Conservation (phyloP, 2,113 vertebrate genomes). For the Poeciliopsis prolifica region DNA sequence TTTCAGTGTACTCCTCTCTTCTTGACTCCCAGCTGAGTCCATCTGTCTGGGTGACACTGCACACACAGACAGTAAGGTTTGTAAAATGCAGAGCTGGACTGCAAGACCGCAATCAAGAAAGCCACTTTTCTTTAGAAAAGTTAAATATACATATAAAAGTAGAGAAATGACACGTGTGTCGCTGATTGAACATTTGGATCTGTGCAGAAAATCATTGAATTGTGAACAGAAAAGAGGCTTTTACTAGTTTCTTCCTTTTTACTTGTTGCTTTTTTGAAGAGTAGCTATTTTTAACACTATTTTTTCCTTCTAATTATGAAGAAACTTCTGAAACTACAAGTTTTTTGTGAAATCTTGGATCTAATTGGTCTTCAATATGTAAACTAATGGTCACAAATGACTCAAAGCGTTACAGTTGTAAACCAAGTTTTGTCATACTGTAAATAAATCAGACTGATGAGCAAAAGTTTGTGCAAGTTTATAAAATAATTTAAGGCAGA, state of each 20-base stretch:
- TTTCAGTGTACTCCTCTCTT: slow-evolving; percentile 65
- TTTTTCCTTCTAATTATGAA: background rate
- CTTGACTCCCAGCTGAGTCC: slow-evolving; percentile 59
- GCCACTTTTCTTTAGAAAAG: background rate
- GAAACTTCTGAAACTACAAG: background rate
- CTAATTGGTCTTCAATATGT: background rate
- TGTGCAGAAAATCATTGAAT: background rate
- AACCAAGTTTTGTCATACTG: background rate
- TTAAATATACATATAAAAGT: background rate
- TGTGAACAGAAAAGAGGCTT: background rate
- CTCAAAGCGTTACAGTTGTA: background rate
- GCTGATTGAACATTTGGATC: background rate
- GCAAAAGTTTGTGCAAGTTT: too few species aligned
- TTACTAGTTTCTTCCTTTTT: background rate
- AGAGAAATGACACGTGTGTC: slow-evolving; percentile 10
- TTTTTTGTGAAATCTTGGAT: background rate
- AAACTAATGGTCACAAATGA: background rate
- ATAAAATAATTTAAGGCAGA: too few species aligned
- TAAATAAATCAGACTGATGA: background rate
- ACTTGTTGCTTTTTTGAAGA: too few species aligned
- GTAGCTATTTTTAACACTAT: background rate
- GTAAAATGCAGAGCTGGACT: slow-evolving; percentile 33
- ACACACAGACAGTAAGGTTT: slow-evolving; percentile 16
- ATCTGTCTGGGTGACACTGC: slow-evolving; percentile 68
- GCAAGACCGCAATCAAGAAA: slow-evolving; percentile 21